Percentiles rank a stretch among this genome's conserved stretches.
These are phyloP conservation scores for Leiothrix lutea DNA, from an alignment of 2,113 vertebrate genomes.

Conservation along the genomic window DNA sequence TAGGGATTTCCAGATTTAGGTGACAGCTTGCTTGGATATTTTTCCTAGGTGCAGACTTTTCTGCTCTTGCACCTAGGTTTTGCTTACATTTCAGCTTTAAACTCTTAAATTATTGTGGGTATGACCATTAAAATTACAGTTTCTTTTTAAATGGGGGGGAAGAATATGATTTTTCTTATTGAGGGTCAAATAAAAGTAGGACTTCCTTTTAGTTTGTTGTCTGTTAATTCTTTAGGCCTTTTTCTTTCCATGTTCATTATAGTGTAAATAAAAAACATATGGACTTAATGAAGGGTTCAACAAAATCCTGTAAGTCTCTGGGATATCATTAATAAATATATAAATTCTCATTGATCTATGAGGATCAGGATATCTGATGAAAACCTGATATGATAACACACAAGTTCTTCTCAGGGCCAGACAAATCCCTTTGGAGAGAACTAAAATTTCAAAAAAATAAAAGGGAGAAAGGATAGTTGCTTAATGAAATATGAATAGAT, in stretches of 20 bases:
- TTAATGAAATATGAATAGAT: background rate
- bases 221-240: background rate
- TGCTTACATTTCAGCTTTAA: background rate
- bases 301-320: background rate
- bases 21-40: background rate
- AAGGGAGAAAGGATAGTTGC: background rate
- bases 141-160: background rate
- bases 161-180: background rate
- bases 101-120: background rate
- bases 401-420: background rate
- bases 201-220: background rate
- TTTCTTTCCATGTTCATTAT: background rate
- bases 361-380: background rate
- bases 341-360: background rate
- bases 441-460: rapidly evolving
- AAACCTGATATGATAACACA: background rate
- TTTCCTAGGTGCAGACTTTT: background rate
- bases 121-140: background rate
- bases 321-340: background rate
- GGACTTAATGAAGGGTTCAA: background rate
- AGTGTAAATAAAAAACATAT: background rate
- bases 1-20: background rate
- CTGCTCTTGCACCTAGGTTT: background rate
- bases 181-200: background rate
- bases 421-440: background rate